These are phyloP conservation scores for Oreochromis spilurus DNA, from an alignment of 2,113 vertebrate genomes.

Conservation along the genomic window DNA sequence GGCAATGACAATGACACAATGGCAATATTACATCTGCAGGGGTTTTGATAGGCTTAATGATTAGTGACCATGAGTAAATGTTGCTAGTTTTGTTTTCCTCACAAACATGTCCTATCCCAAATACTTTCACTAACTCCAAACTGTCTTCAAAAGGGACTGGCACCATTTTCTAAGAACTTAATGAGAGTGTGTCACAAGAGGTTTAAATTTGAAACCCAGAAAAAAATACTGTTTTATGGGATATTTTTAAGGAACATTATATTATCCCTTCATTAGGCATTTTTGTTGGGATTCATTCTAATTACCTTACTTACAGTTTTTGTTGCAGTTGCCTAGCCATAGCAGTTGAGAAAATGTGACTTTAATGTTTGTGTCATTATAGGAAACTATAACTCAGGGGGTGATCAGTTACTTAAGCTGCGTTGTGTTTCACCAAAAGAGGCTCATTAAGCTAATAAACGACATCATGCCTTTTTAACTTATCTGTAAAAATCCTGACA, in stretches of 20 bases:
- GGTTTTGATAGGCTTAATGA: not conserved
- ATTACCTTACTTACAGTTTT: constrained; percentile 24
- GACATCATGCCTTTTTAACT: not conserved
- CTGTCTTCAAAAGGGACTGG: not conserved
- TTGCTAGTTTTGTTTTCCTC: not conserved
- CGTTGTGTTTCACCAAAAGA: not conserved
- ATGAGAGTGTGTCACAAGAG: not conserved
- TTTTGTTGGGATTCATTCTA: constrained; percentile 13
- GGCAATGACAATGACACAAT: not conserved
- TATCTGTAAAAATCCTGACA: constrained; percentile 9
- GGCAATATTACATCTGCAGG: not conserved
- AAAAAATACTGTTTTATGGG: not conserved
- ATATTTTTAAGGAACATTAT: not conserved
- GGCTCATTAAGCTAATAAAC: constrained; percentile 32
- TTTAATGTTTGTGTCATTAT: constrained; percentile 34
- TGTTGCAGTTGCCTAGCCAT: not conserved
- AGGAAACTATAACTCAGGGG: constrained; percentile 14
- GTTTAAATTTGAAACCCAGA: constrained; percentile 3
- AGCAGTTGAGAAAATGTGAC: constrained; percentile 21
- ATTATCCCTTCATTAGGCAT: constrained; percentile 10
- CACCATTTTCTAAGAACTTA: not conserved
- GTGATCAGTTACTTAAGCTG: constrained; percentile 18
- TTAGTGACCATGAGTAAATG: not conserved
- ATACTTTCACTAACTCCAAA: not conserved
- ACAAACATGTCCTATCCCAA: not conserved